phyloP scores from a whole-genome alignment of 2,888 invertebrate genomes.

The Tetragonisca angustula region DNA sequence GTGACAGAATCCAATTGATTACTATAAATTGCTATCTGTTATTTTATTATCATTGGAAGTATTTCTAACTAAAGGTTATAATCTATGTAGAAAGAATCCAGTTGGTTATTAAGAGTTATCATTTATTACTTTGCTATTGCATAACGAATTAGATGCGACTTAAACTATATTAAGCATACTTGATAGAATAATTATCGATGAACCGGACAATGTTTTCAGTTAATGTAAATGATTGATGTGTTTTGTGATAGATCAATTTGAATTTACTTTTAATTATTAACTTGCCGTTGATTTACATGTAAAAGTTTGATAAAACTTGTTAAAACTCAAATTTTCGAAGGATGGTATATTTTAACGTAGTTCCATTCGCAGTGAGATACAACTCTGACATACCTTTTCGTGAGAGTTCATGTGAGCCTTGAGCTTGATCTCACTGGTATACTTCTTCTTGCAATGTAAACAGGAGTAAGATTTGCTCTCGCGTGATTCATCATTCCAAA shows the following conservation, averaged over 20 bases:
- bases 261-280: no score
- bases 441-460: constrained; percentile 80
- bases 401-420: constrained; percentile 78
- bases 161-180: no score
- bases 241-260: no score
- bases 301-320: no score
- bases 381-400: constrained; percentile 73
- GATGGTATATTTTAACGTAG: no score
- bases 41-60: neutral
- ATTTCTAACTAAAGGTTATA: neutral
- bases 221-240: no score
- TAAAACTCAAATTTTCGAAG: no score
- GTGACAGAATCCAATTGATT: neutral
- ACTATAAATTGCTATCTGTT: neutral
- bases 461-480: constrained; percentile 70
- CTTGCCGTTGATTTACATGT: no score
- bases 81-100: neutral
- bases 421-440: constrained; percentile 77
- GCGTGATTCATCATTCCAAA: constrained; percentile 37
- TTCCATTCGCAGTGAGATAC: neutral
- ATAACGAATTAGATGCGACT: no score
- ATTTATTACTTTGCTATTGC: no score
- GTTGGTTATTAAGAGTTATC: neutral
- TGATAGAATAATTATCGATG: no score
- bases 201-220: no score